These are phyloP conservation scores for Lampris incognitus DNA, from an alignment of 2,113 vertebrate species.

Conservation along the genomic window DNA sequence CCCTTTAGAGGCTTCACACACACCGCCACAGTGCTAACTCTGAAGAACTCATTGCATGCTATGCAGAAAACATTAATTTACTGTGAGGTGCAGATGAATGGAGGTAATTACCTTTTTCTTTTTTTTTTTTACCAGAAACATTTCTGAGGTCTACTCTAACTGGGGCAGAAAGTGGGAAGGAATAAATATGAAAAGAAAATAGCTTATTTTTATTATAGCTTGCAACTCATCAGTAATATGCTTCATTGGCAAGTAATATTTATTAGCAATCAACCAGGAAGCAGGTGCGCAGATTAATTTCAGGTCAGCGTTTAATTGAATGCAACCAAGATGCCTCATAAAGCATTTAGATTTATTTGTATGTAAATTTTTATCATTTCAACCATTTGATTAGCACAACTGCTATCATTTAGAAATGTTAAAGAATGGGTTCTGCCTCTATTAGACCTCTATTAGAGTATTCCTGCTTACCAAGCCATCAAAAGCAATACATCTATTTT, in stretches of 20 bases:
- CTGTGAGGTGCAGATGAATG: conserved; percentile 55
- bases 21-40: conserved; percentile 29
- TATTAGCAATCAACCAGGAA: conserved; percentile 18
- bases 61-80: conserved; percentile 61
- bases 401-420: conserved; percentile 1
- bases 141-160: conserved; percentile 33
- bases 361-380: neutral
- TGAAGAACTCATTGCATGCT: conserved; percentile 45
- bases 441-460: neutral
- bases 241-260: conserved; percentile 31
- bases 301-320: neutral
- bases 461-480: conserved; percentile 10
- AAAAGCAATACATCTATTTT: neutral
- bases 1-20: conserved; percentile 29
- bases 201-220: conserved; percentile 36
- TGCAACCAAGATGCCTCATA: neutral
- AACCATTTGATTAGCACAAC: conserved; percentile 5
- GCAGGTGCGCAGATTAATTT: neutral
- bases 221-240: conserved; percentile 14
- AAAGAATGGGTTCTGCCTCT: neutral
- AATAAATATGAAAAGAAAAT: conserved; percentile 49
- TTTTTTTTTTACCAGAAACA: conserved; percentile 17
- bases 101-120: conserved; percentile 53
- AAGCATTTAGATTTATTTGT: conserved; percentile 3
- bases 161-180: conserved; percentile 17